Percentiles rank a stretch among this genome's conserved stretches.
These are phyloP conservation scores for Xenentodon cancila DNA, from an alignment of 2,797 vertebrate genomes.

Conservation along the genomic window DNA sequence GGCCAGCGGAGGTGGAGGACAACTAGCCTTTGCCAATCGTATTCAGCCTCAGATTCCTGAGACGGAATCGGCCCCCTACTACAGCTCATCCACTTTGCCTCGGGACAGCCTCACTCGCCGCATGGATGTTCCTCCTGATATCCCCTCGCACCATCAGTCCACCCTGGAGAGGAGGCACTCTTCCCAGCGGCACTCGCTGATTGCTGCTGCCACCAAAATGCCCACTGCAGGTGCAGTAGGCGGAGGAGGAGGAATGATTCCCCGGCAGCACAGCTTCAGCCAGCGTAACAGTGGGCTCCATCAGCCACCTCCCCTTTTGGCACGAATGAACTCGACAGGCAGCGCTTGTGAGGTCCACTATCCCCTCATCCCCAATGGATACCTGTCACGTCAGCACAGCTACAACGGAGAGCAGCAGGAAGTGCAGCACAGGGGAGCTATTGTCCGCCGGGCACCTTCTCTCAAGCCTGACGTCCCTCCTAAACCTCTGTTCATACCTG, in stretches of 20 bases:
- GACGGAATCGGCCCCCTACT: constrained; percentile 83
- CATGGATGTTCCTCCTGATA: constrained; percentile 89
- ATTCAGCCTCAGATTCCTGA: constrained; percentile 86
- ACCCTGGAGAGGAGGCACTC: constrained; percentile 82
- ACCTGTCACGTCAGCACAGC: constrained; percentile 85
- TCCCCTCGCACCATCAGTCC: constrained; percentile 80
- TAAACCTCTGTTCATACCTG: constrained; percentile 83
- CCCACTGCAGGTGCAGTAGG: constrained; percentile 67
- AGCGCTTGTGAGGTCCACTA: constrained; percentile 84
- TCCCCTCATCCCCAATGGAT: constrained; percentile 83
- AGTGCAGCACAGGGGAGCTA: constrained; percentile 80
- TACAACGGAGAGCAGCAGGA: constrained; percentile 83
- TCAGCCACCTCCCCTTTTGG: constrained; percentile 84
- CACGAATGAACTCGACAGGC: constrained; percentile 86
- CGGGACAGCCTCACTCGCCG: constrained; percentile 87
- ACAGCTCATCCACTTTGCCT: constrained; percentile 86
- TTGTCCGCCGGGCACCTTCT: constrained; percentile 84
- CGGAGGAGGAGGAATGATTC: constrained; percentile 74
- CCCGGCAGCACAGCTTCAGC: constrained; percentile 86
- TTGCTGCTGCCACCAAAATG: constrained; percentile 81
- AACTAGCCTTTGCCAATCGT: constrained; percentile 80
- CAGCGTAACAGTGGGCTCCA: constrained; percentile 75
- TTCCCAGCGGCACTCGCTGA: constrained; percentile 85
- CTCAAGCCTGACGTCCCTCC: constrained; percentile 86
- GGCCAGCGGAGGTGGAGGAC: constrained; percentile 70